Evolutionary conservation across 53 echinoderm and acorn worm species (phyloP).

Genomic region (Henricia sp.): DNA sequence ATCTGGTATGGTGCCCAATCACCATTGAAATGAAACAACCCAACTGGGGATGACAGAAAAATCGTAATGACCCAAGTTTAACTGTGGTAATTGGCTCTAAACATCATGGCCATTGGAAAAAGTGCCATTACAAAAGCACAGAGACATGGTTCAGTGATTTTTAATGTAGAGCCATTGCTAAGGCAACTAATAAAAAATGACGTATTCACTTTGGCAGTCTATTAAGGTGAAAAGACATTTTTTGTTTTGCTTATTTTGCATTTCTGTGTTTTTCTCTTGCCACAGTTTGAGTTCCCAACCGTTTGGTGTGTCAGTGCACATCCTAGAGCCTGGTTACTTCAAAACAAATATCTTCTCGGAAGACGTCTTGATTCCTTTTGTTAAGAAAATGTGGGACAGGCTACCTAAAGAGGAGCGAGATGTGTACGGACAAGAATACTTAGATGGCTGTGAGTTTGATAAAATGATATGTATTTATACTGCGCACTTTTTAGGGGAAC

Average conservation of each 20-base stretch:
- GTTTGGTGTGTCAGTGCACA: slow-evolving; percentile 65
- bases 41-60: no score
- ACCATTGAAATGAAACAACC: no score
- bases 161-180: no score
- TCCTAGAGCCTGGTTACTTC: slow-evolving; percentile 72
- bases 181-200: no score
- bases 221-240: not conserved
- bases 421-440: slow-evolving; percentile 49
- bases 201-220: no score
- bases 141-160: no score
- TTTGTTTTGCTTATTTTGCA: not conserved
- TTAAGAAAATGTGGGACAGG: slow-evolving; percentile 48
- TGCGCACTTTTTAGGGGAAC: no score
- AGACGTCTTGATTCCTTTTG: not conserved
- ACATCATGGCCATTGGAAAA: no score
- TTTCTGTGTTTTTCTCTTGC: not conserved
- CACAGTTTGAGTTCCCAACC: slow-evolving; percentile 21
- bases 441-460: slow-evolving; percentile 41
- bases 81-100: not conserved
- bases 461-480: no score
- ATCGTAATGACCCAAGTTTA: not conserved
- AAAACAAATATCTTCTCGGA: slow-evolving; percentile 38
- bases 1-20: no score
- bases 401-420: slow-evolving; percentile 44
- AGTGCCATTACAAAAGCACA: no score